These are phyloP conservation scores for Cantharis lateralis DNA, from an alignment of 2,888 invertebrate genomes.

Conservation along the genomic window DNA sequence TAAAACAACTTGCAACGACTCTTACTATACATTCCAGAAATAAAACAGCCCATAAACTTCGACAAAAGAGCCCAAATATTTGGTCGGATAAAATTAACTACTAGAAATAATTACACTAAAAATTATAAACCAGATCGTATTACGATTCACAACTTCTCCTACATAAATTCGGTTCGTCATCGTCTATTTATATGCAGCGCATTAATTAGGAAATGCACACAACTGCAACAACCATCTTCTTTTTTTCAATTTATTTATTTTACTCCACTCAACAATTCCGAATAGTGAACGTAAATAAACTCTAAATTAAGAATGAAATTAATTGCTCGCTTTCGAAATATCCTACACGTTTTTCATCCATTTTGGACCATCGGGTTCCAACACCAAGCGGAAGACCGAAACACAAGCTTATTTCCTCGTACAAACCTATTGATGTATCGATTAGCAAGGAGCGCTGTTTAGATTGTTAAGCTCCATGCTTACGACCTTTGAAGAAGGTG, in stretches of 20 bases:
- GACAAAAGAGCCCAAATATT: not conserved
- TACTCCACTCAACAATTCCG: not conserved
- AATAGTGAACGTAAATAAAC: not conserved
- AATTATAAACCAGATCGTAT: not conserved
- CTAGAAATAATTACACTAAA: not conserved
- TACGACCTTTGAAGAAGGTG: constrained; percentile 14
- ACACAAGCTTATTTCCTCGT: not conserved
- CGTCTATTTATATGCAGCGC: not conserved
- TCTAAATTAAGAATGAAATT: not conserved
- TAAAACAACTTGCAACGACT: not conserved
- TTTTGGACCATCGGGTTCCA: not conserved
- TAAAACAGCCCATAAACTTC: not conserved
- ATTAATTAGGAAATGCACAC: not conserved
- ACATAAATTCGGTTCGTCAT: not conserved
- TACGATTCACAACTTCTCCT: not conserved
- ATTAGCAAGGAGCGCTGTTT: not conserved
- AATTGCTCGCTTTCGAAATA: not conserved
- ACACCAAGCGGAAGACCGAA: not conserved
- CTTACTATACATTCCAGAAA: not conserved
- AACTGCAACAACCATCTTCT: not conserved
- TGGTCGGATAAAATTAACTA: not conserved
- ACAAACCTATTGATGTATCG: not conserved
- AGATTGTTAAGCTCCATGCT: constrained; percentile 10
- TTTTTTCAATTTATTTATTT: not conserved
- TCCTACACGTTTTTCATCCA: not conserved